Base-by-base conservation (phyloP, 2,797 vertebrate genomes). In the Tragopan temminckii region DNA sequence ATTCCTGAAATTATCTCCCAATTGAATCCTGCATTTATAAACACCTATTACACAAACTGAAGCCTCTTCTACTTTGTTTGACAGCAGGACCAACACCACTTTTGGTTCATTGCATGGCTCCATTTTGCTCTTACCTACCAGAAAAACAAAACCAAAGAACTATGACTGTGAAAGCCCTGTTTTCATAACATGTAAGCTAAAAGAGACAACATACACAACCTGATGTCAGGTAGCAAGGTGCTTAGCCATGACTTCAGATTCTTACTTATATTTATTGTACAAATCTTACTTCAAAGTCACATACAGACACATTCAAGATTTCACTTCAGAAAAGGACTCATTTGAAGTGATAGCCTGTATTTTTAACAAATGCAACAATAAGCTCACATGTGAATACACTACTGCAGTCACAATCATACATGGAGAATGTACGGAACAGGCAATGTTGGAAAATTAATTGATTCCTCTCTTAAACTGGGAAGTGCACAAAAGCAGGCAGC, bases 281-380 rank as follows among this genome's bases (percentile, higher is more conserved):
- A 85, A 36, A 90, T 53, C 9, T 61, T 52, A 24, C 5, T 57
- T 59, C 20, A 57, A 71, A 75, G 40, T 53, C 43, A 33, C 27
- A 52, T 29, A 79, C 3, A 69, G 16, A 8, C 35, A 69, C 45
- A 78, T 20, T 16, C 43, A 69, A 82, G 42, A 58, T 61, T 61
- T 57, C 43, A 50, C 12, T 85, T 72, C 33, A 66, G 50, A 82
- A 84, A 84, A 10, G 1, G 27, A 55, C 9, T 21, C 16, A 16
- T 20, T 52, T 67, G 40, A 89, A 88, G 29, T 0, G 0, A 62
- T 1, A 50, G 24, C 3, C 7, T 42, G 59, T 40, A 20, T 20
- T 85, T 80, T 75, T 59, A 76, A 81, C 8, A 70, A 81, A 80
- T 21, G 19, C 43, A 67, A 48, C n/a, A 48, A 25, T 42, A 83